Conservation (phyloP, 2,888 invertebrate species). For the Drosophila aldrichi region DNA sequence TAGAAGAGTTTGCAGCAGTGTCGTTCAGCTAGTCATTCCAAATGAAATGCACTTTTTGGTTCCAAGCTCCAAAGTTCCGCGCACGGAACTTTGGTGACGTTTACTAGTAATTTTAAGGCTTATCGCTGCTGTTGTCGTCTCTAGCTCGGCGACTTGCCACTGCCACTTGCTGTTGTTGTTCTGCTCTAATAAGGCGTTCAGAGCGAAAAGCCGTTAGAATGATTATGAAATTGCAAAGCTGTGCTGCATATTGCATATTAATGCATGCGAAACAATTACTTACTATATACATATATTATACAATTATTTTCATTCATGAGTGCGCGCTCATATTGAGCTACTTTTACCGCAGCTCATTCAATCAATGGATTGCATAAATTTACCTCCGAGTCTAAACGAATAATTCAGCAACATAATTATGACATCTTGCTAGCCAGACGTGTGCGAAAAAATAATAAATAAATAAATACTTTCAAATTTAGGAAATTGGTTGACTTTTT, state of each 20-base stretch:
- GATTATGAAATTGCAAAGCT: constrained; percentile 69
- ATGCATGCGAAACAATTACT: constrained; percentile 26
- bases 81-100: constrained; percentile 21
- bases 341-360: constrained; percentile 9
- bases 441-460: constrained; percentile 29
- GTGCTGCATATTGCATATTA: constrained; percentile 39
- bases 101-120: constrained; percentile 18
- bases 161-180: constrained; percentile 42
- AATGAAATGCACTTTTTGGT: constrained; percentile 59
- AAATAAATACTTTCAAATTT: constrained; percentile 58
- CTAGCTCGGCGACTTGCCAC: neutral
- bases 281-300: constrained; percentile 42
- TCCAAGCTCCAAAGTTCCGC: constrained; percentile 13
- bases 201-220: constrained; percentile 64
- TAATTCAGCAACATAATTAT: constrained; percentile 50
- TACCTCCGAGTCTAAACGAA: constrained; percentile 16
- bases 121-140: constrained; percentile 5
- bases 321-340: constrained; percentile 31
- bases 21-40: constrained; percentile 31
- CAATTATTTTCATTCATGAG: constrained; percentile 62
- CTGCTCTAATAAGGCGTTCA: constrained; percentile 68
- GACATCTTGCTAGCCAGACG: constrained; percentile 39
- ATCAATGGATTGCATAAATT: constrained; percentile 63
- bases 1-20: constrained; percentile 13
- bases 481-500: constrained; percentile 33